Percentiles rank a stretch among this genome's conserved stretches.
These are phyloP conservation scores for Myotis daubentonii DNA, from an alignment of 2,797 vertebrate genomes.

Conservation along the genomic window DNA sequence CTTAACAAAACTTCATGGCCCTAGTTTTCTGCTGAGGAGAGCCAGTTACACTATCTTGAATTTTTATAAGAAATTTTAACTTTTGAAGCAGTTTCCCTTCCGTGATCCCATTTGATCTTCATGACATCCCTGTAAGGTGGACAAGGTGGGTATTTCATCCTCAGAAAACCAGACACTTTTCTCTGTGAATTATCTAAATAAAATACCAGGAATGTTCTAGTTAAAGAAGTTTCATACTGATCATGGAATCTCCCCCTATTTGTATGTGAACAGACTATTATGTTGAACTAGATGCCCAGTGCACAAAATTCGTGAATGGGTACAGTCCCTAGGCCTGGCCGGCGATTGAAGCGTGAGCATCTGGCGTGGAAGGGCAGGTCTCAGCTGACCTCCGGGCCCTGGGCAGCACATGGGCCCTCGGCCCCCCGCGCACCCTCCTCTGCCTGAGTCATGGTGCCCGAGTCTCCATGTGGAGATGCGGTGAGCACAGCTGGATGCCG, in stretches of 20 bases:
- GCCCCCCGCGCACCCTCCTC: too few relatives aligned
- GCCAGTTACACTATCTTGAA: background rate
- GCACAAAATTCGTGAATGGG: too few relatives aligned
- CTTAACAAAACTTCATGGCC: background rate
- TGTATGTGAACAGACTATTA: slow-evolving; percentile 2
- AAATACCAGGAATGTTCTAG: background rate
- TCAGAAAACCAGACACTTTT: background rate
- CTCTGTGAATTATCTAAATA: background rate
- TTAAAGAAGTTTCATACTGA: background rate
- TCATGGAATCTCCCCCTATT: background rate
- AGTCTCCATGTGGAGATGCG: too few relatives aligned
- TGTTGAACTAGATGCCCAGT: background rate
- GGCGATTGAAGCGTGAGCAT: too few relatives aligned
- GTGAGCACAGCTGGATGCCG: too few relatives aligned
- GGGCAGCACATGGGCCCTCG: too few relatives aligned
- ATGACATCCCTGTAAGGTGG: background rate
- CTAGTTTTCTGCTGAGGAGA: background rate
- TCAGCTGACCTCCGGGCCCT: too few relatives aligned
- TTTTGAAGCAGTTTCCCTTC: slow-evolving; percentile 19
- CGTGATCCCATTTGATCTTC: slow-evolving; percentile 15
- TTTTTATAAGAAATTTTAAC: background rate
- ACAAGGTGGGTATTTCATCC: background rate
- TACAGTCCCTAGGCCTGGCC: too few relatives aligned
- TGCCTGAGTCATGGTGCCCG: too few relatives aligned
- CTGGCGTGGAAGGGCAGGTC: too few relatives aligned